Evolutionary conservation across 2,888 invertebrate species (phyloP), one percentile per base, ranked within the genome.

Genomic region (Cerceris ruficornis): DNA sequence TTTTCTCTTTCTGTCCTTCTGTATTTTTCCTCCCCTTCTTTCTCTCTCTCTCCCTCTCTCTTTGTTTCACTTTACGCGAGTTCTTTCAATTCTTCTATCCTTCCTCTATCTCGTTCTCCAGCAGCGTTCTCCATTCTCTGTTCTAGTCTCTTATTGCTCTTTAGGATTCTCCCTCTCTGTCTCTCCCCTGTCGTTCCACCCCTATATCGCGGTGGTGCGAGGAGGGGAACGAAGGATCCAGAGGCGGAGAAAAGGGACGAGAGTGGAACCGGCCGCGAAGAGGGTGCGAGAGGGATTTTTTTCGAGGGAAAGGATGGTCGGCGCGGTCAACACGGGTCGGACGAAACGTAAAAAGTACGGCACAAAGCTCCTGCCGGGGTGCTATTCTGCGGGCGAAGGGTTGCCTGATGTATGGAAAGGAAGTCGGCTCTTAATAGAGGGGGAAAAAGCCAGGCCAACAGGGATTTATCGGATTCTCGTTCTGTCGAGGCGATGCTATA

Each of bases 371-470:
- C 79, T 73, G 76, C 61, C 59, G 70, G 69, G 77, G 72, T 79
- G 82, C 81, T 80, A 75, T 85, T 69, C 85, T 85, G 85, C 77
- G 82, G 81, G 72, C 81, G 86, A 86, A 86, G 76, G 82, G 75
- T 84, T 81, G 82, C 81, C 85, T 87, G 84, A 87, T 83, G 84
- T 84, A 89, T 86, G 88, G 83, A 87, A 86, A 80, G 85, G 85
- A 86, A 82, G 81, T 85, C 84, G 82, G 55, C 77, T 80, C 83
- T 86, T 87, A 85, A 87, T 85, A 77, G 78, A 85, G 74, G 72
- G 83, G 80, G 46, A 69, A 69, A 68, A 60, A 68, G 65, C 75
- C 28, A 7, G 70, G 61, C 64, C 68, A 67, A 65, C 57, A 55
- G 49, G 71, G 77, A 84, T 84, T 84, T 84, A 84, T 84, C 82